phyloP scores from a whole-genome alignment of 2,113 vertebrate species.

The Corvus moneduloides region DNA sequence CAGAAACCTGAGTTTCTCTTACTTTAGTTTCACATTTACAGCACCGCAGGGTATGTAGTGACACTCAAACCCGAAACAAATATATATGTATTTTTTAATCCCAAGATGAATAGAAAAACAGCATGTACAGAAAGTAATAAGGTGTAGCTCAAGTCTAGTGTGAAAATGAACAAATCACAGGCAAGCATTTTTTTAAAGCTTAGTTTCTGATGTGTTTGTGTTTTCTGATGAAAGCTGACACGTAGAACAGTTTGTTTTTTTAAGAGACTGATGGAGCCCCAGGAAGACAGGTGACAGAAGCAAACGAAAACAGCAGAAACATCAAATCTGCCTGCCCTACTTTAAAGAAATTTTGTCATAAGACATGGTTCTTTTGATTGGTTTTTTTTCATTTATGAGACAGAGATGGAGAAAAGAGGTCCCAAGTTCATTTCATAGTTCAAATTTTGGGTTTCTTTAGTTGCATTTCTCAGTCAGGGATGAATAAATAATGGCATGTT shows the following conservation, averaged over 20 bases:
- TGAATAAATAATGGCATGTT: neutral
- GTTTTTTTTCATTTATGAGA: neutral
- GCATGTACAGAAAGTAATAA: constrained; percentile 51
- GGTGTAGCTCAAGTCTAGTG: constrained; percentile 32
- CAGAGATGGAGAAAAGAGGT: neutral
- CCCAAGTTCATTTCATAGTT: neutral
- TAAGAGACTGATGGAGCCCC: constrained; percentile 13
- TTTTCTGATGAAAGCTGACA: constrained; percentile 48
- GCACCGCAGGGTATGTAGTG: neutral
- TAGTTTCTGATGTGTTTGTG: constrained; percentile 29
- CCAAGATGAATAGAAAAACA: constrained; percentile 29
- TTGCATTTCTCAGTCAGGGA: neutral
- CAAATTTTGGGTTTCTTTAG: neutral
- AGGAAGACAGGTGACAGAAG: constrained; percentile 28
- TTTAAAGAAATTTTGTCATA: constrained; percentile 1
- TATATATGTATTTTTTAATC: constrained; percentile 36
- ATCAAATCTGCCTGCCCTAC: neutral
- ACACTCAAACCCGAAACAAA: constrained; percentile 51
- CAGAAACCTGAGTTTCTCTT: constrained; percentile 13
- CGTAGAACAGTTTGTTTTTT: constrained; percentile 39
- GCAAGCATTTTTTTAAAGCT: constrained; percentile 16
- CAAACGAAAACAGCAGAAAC: neutral
- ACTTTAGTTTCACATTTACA: constrained; percentile 39
- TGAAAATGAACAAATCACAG: constrained; percentile 62
- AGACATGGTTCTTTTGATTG: neutral